Percentiles rank a stretch among this genome's conserved stretches.
These are phyloP conservation scores for Lindbergichthys nudifrons DNA, from an alignment of 2,797 vertebrate genomes.

Conservation along the genomic window DNA sequence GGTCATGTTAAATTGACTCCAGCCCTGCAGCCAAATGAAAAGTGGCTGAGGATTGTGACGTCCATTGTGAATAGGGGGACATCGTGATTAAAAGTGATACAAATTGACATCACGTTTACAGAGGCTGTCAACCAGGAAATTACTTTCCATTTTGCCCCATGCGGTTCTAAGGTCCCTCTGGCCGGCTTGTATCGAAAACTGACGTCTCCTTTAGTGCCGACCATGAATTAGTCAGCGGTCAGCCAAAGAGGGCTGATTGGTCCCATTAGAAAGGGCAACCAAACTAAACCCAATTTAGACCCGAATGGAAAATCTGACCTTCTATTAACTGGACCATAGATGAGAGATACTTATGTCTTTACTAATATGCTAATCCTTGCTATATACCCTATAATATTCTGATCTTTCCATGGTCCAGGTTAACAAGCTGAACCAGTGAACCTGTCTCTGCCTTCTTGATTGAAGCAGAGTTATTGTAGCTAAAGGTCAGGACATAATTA, in stretches of 20 bases:
- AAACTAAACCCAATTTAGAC: constrained; percentile 6
- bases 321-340: constrained; percentile 7
- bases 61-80: constrained; percentile 42
- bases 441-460: background rate
- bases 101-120: constrained; percentile 50
- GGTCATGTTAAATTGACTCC: constrained; percentile 52
- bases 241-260: constrained; percentile 4
- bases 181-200: constrained; percentile 40
- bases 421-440: background rate
- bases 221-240: constrained; percentile 65
- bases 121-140: constrained; percentile 62
- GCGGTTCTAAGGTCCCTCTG: background rate
- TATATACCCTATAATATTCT: too few species aligned
- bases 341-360: constrained; percentile 4
- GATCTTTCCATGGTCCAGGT: constrained; percentile 10
- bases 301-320: constrained; percentile 15
- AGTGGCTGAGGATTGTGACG: constrained; percentile 28
- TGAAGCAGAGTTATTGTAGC: background rate
- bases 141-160: constrained; percentile 55
- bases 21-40: constrained; percentile 42
- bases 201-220: constrained; percentile 42
- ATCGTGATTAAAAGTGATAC: constrained; percentile 63
- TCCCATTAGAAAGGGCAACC: constrained; percentile 23
- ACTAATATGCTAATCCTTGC: background rate
- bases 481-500: constrained; percentile 3